Base-by-base conservation (phyloP, 2,797 vertebrate genomes). In the Sebastes elongatus region DNA sequence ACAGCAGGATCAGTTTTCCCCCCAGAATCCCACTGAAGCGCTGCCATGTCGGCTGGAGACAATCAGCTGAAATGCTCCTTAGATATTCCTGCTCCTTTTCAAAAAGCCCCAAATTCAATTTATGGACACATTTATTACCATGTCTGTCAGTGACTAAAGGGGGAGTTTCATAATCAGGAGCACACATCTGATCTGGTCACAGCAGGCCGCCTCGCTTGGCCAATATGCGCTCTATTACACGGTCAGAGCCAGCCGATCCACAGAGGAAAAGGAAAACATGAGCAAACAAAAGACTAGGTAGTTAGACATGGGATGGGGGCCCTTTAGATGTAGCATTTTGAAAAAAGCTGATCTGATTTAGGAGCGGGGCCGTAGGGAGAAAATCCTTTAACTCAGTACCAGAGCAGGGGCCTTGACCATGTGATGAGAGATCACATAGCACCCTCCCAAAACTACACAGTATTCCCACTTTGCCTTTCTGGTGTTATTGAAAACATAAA, bases 41-140 rank as follows among this genome's bases (percentile, higher is more conserved):
- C 93, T 97, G 97, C 97, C 96, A 97, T 95, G 91, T 95, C 95
- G 97, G 95, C 97, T 99, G 97, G 97, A 98, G 97, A 97, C 97
- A 97, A 98, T 98, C 97, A 98, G 97, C 96, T 96, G 95, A 97
- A 98, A 97, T 92, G 94, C 96, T 97, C 96, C 96, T 96, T 97
- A 97, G 96, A 97, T 98, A 98, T 98, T 97, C 97, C 96, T 94
- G 96, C 96, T 97, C 96, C 96, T 97, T 94, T 97, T 97, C 96
- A 97, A 97, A 49, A 97, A 94, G 91, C 90, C 93, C 96, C 96
- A 98, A 98, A 98, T 98, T 98, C 97, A 98, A 98, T 99, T 99
- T 99, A 97, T 98, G 96, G 97, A 97, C 97, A 97, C 97, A 97
- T 98, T 98, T 98, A 98, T 99, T 98, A 97, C 97, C 96, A 95